Conservation (phyloP, 2,888 invertebrate genomes). For the Caenorhabditis sulstoni region DNA sequence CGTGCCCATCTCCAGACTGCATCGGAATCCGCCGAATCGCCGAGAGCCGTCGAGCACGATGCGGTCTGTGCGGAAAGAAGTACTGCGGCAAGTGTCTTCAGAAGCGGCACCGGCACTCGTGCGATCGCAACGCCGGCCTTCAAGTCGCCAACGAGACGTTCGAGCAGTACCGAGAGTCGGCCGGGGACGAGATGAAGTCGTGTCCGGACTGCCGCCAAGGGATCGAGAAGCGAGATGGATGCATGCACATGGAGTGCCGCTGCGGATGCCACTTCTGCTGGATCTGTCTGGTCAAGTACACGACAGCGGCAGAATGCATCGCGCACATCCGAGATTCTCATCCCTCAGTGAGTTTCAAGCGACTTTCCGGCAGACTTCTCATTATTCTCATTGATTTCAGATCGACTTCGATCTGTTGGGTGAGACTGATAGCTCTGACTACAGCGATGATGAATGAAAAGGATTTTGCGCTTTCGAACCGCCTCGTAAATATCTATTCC, state of each 20-base stretch:
- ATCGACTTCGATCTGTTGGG: too few relatives aligned
- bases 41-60: neutral
- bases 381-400: too few relatives aligned
- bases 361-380: too few relatives aligned
- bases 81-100: neutral
- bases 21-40: neutral
- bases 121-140: too few relatives aligned
- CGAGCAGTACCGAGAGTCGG: too few relatives aligned
- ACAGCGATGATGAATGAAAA: too few relatives aligned
- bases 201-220: neutral
- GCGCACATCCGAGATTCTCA: neutral
- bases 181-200: neutral
- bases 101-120: neutral
- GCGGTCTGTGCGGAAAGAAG: neutral
- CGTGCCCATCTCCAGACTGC: neutral
- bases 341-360: neutral
- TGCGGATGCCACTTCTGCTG: constrained; percentile 1
- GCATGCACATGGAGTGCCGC: neutral
- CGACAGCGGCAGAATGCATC: neutral
- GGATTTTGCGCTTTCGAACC: too few relatives aligned
- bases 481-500: too few relatives aligned
- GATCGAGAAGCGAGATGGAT: neutral
- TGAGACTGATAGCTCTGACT: too few relatives aligned
- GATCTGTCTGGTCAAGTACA: neutral
- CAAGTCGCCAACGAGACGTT: too few relatives aligned